Percentiles rank a stretch among this genome's conserved stretches.
These are phyloP conservation scores for Cataglyphis livida DNA, from an alignment of 2,888 invertebrate species.

Conservation along the genomic window DNA sequence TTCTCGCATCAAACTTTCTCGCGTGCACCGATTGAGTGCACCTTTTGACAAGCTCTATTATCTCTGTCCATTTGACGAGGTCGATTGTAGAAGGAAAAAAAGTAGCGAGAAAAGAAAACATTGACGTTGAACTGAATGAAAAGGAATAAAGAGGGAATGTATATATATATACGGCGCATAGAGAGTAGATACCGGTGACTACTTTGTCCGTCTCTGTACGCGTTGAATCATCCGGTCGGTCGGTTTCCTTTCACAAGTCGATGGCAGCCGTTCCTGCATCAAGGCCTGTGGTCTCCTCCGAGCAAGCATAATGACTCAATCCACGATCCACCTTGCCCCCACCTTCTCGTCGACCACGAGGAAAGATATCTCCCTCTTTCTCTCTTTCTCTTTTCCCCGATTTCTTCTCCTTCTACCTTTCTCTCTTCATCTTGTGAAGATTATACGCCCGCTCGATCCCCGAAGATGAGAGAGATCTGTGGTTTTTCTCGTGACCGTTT, in stretches of 20 bases:
- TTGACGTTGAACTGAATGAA: conserved; percentile 44
- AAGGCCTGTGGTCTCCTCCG: conserved; percentile 83
- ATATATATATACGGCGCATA: conserved; percentile 64
- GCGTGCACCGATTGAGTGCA: conserved; percentile 47
- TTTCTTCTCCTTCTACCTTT: conserved; percentile 54
- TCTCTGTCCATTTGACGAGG: conserved; percentile 49
- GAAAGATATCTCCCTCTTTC: conserved; percentile 70
- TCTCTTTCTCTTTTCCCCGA: conserved; percentile 61
- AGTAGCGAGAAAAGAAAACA: conserved; percentile 55
- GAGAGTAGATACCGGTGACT: conserved; percentile 71
- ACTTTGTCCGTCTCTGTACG: conserved; percentile 81
- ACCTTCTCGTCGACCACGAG: conserved; percentile 72
- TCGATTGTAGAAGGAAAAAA: conserved; percentile 27
- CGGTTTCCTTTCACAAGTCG: conserved; percentile 83
- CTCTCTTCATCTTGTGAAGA: conserved; percentile 70
- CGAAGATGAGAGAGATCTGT: conserved; percentile 71
- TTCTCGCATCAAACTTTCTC: conserved; percentile 24
- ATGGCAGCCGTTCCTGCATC: conserved; percentile 82
- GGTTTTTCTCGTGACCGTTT: conserved; percentile 74
- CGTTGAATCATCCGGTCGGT: conserved; percentile 82
- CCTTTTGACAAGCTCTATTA: conserved; percentile 62
- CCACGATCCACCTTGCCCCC: conserved; percentile 84
- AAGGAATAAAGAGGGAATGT: conserved; percentile 50
- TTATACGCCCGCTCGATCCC: conserved; percentile 78
- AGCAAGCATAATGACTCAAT: conserved; percentile 86